phyloP scores from a whole-genome alignment of 2,797 vertebrate species.

The Centroberyx gerrardi region DNA sequence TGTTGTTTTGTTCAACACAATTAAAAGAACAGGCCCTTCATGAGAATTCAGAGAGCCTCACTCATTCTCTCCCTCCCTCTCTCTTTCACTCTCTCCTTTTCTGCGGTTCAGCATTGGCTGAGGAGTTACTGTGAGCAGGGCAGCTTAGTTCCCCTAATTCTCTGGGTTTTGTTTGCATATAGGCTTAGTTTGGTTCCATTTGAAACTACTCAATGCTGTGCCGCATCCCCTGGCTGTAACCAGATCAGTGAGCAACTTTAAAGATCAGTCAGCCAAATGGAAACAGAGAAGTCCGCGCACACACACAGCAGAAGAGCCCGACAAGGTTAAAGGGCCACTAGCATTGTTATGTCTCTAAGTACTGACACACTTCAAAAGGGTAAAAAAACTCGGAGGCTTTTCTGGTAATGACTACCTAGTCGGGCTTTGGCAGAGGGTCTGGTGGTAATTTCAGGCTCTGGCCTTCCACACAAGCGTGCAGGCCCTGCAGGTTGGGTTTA shows the following conservation, averaged over 20 bases:
- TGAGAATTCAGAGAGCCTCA: slow-evolving; percentile 77
- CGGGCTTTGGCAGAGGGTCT: slow-evolving; percentile 61
- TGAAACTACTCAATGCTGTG: slow-evolving; percentile 78
- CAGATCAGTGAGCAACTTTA: slow-evolving; percentile 80
- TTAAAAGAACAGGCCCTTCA: slow-evolving; percentile 85
- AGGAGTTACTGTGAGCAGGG: slow-evolving; percentile 75
- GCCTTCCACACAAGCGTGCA: slow-evolving; percentile 45
- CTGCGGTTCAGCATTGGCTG: slow-evolving; percentile 64
- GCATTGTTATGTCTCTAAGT: slow-evolving; percentile 74
- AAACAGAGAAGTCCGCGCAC: slow-evolving; percentile 49
- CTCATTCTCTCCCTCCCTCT: slow-evolving; percentile 58
- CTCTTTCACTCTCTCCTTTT: slow-evolving; percentile 65
- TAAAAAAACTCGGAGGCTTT: slow-evolving; percentile 56
- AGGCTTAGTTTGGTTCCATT: slow-evolving; percentile 82
- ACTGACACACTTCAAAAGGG: slow-evolving; percentile 81
- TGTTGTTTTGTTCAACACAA: slow-evolving; percentile 86
- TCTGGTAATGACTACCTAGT: slow-evolving; percentile 75
- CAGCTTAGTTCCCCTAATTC: slow-evolving; percentile 83
- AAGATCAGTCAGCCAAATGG: slow-evolving; percentile 70
- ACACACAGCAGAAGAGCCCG: slow-evolving; percentile 40
- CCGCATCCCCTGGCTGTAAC: slow-evolving; percentile 70
- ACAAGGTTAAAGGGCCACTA: slow-evolving; percentile 66
- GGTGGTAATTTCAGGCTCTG: slow-evolving; percentile 74
- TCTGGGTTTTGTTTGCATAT: slow-evolving; percentile 86
- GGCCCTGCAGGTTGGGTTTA: slow-evolving; percentile 49